These are phyloP conservation scores for Anastrepha obliqua DNA, from an alignment of 1,140 invertebrate species.

Conservation along the genomic window DNA sequence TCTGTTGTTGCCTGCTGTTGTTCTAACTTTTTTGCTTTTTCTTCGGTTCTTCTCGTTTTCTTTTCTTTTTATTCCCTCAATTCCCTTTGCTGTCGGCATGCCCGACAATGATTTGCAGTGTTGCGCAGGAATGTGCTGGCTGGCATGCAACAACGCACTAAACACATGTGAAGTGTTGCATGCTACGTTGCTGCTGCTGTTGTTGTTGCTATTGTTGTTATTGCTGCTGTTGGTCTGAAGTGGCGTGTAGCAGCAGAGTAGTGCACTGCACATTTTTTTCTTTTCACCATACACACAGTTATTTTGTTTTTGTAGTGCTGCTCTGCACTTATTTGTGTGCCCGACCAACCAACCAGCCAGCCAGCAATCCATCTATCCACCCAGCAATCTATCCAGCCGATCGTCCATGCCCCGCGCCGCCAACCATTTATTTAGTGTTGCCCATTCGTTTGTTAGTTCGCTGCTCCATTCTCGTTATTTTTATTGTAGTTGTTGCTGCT, in stretches of 20 bases:
- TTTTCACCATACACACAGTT: background rate
- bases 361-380: conserved; percentile 18
- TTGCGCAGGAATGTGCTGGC: conserved; percentile 21
- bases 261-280: background rate
- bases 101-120: conserved; percentile 40
- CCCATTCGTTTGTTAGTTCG: conserved; percentile 7
- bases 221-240: background rate
- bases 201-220: background rate
- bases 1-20: background rate
- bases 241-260: background rate
- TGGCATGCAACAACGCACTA: background rate
- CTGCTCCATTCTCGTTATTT: background rate
- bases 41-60: background rate
- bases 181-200: background rate
- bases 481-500: conserved; percentile 19
- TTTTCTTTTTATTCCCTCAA: background rate
- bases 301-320: background rate
- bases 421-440: conserved; percentile 1
- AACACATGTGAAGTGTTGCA: conserved; percentile 11
- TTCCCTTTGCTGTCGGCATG: conserved; percentile 38
- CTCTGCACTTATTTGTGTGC: conserved; percentile 41
- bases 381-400: conserved; percentile 11
- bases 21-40: background rate
- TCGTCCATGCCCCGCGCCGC: background rate
- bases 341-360: background rate